Conservation (phyloP, 1,140 invertebrate genomes). For the Cardiocondyla obscurior region DNA sequence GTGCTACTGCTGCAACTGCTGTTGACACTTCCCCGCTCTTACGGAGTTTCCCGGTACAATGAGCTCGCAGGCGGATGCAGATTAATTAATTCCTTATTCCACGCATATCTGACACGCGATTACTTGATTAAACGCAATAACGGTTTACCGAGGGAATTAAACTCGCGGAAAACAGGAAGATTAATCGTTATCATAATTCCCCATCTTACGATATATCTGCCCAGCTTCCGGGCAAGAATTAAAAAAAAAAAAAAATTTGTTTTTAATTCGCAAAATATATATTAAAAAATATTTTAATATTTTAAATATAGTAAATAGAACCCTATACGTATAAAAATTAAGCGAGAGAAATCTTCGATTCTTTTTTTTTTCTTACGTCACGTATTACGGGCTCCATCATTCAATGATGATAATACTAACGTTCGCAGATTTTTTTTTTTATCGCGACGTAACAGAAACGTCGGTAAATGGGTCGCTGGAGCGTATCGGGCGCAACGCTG, state of each 20-base stretch:
- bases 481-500: neutral
- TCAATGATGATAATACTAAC: neutral
- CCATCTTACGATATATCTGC: neutral
- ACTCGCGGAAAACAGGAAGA: neutral
- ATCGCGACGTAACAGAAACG: neutral
- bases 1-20: neutral
- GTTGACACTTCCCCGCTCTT: neutral
- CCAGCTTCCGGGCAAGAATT: neutral
- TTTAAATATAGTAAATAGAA: neutral
- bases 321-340: neutral
- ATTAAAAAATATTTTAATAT: neutral
- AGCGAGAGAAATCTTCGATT: neutral
- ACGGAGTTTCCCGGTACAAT: neutral
- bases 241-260: neutral
- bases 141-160: neutral
- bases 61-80: neutral
- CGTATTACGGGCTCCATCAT: neutral
- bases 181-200: neutral
- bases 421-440: neutral
- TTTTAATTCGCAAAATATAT: too few species aligned
- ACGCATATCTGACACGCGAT: slow-evolving; percentile 1
- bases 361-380: neutral
- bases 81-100: slow-evolving; percentile 54
- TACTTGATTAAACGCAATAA: slow-evolving; percentile 45
- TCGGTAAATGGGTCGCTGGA: neutral